A percentile compares a stretch with the other conserved stretches of the same genome.
Evolutionary conservation across 2,797 vertebrate genomes (phyloP).

Genomic region (Aphelocoma californica): DNA sequence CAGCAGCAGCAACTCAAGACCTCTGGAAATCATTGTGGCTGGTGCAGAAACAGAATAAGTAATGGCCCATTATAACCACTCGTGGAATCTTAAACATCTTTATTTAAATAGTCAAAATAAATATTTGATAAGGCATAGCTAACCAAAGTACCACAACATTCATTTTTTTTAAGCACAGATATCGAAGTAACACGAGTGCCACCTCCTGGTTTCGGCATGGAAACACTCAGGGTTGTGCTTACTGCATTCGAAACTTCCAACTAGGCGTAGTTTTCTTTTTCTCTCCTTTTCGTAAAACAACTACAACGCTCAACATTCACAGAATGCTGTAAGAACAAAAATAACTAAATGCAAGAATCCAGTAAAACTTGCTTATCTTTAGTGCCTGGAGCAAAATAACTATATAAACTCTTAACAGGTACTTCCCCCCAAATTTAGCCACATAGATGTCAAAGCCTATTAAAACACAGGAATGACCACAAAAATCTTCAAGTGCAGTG

Average conservation of each 20-base stretch:
- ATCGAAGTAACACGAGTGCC: neutral
- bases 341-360: neutral
- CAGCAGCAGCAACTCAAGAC: neutral
- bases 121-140: neutral
- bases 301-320: neutral
- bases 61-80: neutral
- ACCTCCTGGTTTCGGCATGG: conserved; percentile 35
- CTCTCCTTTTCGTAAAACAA: neutral
- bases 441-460: neutral
- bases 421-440: neutral
- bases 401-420: neutral
- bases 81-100: neutral
- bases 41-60: neutral
- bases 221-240: neutral
- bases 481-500: neutral
- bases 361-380: neutral
- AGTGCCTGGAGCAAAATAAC: neutral
- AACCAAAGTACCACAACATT: neutral
- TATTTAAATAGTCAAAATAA: conserved; percentile 64
- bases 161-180: neutral
- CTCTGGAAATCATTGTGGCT: neutral
- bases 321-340: neutral
- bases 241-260: neutral
- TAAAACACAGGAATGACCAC: neutral
- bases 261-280: rapidly evolving